phyloP scores from a whole-genome alignment of 1,140 invertebrate species.

The Mesaphorura yosii region DNA sequence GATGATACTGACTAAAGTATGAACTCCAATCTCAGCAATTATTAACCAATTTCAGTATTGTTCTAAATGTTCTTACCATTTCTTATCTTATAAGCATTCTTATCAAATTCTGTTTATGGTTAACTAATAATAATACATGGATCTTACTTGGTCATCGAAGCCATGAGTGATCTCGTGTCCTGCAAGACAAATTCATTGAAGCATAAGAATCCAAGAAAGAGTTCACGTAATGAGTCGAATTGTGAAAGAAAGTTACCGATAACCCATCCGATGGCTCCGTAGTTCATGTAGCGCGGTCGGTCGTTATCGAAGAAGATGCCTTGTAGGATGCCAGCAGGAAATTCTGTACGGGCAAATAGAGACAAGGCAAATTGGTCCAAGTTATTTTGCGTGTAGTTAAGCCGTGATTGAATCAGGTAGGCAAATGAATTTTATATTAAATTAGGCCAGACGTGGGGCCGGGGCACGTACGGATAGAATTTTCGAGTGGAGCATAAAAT shows the following conservation, averaged over 20 bases:
- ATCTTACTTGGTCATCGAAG: slow-evolving; percentile 45
- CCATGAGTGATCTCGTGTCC: slow-evolving; percentile 51
- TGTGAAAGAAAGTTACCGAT: slow-evolving; percentile 37
- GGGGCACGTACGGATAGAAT: slow-evolving; percentile 53
- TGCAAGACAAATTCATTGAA: neutral
- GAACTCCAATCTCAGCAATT: too few relatives aligned
- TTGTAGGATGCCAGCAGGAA: slow-evolving; percentile 82
- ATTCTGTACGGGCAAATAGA: slow-evolving; percentile 55
- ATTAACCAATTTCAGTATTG: too few relatives aligned
- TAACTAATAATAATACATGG: neutral
- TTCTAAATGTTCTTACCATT: too few relatives aligned
- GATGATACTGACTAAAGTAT: too few relatives aligned
- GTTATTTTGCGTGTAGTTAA: slow-evolving; percentile 7
- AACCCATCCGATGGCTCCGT: slow-evolving; percentile 64
- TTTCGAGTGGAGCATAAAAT: slow-evolving; percentile 69
- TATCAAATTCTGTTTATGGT: neutral
- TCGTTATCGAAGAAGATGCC: slow-evolving; percentile 59
- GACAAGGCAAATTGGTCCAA: too few relatives aligned
- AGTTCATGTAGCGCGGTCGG: slow-evolving; percentile 80
- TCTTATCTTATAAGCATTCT: too few relatives aligned
- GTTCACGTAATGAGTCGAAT: neutral
- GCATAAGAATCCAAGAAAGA: neutral
- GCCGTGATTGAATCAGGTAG: neutral
- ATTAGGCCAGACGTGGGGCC: too few relatives aligned
- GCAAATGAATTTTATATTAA: neutral